Percentiles rank a stretch among this genome's conserved stretches.
phyloP scores from a whole-genome alignment of 2,113 vertebrate species.

The Myodes glareolus region DNA sequence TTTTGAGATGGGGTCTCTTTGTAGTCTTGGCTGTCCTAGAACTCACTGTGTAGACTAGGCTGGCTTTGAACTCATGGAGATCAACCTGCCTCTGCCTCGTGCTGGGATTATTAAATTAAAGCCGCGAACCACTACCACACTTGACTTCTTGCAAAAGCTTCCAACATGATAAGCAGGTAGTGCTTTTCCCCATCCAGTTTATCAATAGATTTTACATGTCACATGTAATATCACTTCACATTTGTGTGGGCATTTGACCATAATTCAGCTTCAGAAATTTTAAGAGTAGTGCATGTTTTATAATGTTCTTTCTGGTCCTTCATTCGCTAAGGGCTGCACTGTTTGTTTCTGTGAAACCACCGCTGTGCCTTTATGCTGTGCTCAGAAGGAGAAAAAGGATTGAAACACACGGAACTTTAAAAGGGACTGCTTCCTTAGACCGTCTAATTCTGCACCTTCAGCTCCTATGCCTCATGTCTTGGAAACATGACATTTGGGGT shows the following conservation, averaged over 20 bases:
- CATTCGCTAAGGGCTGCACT: not conserved
- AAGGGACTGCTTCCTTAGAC: not conserved
- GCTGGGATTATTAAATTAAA: not conserved
- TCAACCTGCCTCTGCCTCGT: not conserved
- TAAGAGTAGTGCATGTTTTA: not conserved
- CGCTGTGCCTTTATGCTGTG: not conserved
- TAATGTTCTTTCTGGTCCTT: not conserved
- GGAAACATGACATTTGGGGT: not conserved
- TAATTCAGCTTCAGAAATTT: not conserved
- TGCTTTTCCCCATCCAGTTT: not conserved
- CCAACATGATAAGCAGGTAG: not conserved
- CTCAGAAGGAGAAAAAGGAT: not conserved
- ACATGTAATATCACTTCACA: not conserved
- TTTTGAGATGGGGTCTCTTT: not conserved
- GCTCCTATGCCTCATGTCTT: not conserved
- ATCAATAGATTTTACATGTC: not conserved
- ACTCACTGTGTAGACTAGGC: not conserved
- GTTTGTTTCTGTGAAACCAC: not conserved
- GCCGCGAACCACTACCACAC: not conserved
- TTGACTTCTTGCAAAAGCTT: not conserved
- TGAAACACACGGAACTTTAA: not conserved
- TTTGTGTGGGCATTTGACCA: not conserved
- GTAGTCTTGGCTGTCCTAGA: not conserved
- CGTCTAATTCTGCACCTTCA: not conserved
- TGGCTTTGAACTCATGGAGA: not conserved